Evolutionary conservation across 2,888 invertebrate species (phyloP).

Genomic region (Polyommatus iphigenia): DNA sequence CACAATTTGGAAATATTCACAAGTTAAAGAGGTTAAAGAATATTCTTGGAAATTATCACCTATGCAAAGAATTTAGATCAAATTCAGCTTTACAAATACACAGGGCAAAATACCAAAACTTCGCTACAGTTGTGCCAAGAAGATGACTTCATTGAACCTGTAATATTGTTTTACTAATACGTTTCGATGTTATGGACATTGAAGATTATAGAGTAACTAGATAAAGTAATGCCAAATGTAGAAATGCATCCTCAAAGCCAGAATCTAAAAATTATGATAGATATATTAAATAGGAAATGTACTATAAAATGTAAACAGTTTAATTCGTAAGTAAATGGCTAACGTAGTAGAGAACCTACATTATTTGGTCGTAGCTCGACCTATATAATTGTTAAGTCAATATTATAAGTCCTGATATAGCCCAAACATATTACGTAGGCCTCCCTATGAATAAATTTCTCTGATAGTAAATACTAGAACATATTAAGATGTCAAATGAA

Average conservation of each 20-base stretch:
- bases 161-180: background rate
- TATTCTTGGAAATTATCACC: background rate
- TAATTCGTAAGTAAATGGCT: background rate
- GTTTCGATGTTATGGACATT: background rate
- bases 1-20: too few relatives aligned
- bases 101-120: constrained; percentile 67
- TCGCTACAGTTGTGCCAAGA: constrained; percentile 61
- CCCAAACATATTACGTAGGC: background rate
- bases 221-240: background rate
- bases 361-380: too few relatives aligned
- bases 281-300: background rate
- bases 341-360: background rate
- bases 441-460: background rate
- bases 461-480: background rate
- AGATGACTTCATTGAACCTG: constrained; percentile 33
- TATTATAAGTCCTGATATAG: background rate
- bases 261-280: background rate
- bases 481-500: background rate
- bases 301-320: background rate
- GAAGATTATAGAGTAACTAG: background rate
- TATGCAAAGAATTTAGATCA: constrained; percentile 3
- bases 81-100: constrained; percentile 37
- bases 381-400: background rate
- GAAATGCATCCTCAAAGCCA: background rate
- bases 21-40: background rate